Percentiles rank a stretch among this genome's conserved stretches.
phyloP scores from a whole-genome alignment of 2,888 invertebrate species.

The Dermolepida albohirtum region DNA sequence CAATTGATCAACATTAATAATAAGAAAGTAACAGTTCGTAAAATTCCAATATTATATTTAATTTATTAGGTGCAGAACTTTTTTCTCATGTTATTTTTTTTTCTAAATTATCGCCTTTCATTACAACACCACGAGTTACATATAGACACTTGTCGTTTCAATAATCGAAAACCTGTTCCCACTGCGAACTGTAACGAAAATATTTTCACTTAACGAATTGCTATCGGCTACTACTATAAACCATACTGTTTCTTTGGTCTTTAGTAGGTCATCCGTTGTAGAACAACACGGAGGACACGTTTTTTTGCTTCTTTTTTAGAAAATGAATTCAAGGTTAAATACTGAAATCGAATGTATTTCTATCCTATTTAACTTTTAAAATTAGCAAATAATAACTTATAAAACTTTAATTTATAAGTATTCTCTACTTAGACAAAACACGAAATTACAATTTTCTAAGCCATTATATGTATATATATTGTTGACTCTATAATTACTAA shows the following conservation, averaged over 20 bases:
- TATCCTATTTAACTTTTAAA: no score
- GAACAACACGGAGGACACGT: slow-evolving; percentile 8
- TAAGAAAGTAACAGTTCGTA: no score
- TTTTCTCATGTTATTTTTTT: background rate
- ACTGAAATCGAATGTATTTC: background rate
- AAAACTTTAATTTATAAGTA: no score
- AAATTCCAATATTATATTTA: no score
- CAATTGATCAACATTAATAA: no score
- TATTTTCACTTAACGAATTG: slow-evolving; percentile 35
- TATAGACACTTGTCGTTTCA: slow-evolving; percentile 22
- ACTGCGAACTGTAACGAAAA: slow-evolving; percentile 29
- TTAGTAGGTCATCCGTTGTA: slow-evolving; percentile 38
- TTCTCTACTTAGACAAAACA: no score
- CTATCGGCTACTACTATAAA: slow-evolving; percentile 21
- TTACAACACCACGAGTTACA: no score
- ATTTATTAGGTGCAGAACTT: background rate
- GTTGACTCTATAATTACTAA: no score
- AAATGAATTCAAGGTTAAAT: slow-evolving; percentile 32
- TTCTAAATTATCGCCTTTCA: background rate
- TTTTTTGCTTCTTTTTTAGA: slow-evolving; percentile 32
- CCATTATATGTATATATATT: no score
- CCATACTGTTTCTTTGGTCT: slow-evolving; percentile 17
- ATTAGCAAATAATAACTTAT: no score
- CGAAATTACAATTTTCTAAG: no score
- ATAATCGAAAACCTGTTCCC: slow-evolving; percentile 30